Percentiles rank a stretch among this genome's conserved stretches.
These are phyloP conservation scores for Sylvietta virens DNA, from an alignment of 2,113 vertebrate species.

Conservation along the genomic window DNA sequence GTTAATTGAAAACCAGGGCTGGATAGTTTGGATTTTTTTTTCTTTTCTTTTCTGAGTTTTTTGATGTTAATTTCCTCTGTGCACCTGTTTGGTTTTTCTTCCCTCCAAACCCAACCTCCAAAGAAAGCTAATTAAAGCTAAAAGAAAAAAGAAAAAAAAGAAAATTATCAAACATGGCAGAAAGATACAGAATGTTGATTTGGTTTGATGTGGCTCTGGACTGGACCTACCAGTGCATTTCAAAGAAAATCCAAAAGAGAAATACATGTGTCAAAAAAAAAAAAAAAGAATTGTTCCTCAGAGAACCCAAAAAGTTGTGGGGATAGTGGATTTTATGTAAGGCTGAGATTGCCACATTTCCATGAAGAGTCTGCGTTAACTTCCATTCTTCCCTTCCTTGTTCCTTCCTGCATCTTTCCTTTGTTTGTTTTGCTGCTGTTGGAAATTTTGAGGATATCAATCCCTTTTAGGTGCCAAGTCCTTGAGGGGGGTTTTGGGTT, in stretches of 20 bases:
- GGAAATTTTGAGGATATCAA: conserved; percentile 58
- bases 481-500: neutral
- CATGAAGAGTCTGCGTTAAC: conserved; percentile 7
- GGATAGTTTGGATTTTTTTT: neutral
- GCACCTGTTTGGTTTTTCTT: neutral
- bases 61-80: neutral
- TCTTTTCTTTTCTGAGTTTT: neutral
- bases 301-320: neutral
- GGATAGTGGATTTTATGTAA: neutral
- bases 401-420: neutral
- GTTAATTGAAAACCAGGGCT: conserved; percentile 2
- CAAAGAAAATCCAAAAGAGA: neutral
- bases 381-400: neutral
- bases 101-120: neutral
- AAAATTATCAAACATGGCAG: neutral
- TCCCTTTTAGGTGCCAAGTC: neutral
- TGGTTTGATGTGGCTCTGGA: conserved; percentile 39
- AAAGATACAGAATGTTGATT: neutral
- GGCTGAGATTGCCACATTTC: neutral
- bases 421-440: conserved; percentile 34
- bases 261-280: neutral
- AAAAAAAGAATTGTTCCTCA: neutral
- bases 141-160: neutral
- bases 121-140: neutral
- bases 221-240: neutral